phyloP scores from a whole-genome alignment of 2,888 invertebrate species.

The Drosophila neonasuta region DNA sequence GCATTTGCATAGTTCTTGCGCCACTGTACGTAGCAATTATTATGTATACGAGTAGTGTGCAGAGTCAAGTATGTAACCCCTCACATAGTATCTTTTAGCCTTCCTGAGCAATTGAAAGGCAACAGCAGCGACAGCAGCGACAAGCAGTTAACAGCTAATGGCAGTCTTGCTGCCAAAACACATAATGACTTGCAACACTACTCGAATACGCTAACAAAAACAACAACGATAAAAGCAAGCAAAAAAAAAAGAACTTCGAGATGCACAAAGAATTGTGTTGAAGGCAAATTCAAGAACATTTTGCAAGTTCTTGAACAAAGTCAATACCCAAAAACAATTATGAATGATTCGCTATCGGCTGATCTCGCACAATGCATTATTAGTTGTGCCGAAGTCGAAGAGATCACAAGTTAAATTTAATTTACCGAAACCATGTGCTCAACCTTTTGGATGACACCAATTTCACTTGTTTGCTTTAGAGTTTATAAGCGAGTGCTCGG shows the following conservation, averaged over 20 bases:
- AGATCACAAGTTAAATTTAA: neutral
- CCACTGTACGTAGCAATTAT: conserved; percentile 35
- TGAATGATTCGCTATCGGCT: neutral
- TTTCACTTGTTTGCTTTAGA: conserved; percentile 14
- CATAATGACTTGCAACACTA: conserved; percentile 50
- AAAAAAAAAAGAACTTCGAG: conserved; percentile 12
- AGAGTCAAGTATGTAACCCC: conserved; percentile 45
- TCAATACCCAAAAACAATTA: conserved; percentile 56
- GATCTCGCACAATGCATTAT: conserved; percentile 17
- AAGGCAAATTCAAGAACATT: conserved; percentile 58
- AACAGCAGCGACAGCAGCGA: conserved; percentile 3
- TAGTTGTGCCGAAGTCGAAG: conserved; percentile 7
- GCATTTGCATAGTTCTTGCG: neutral
- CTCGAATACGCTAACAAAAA: neutral
- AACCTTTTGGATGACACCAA: conserved; percentile 25
- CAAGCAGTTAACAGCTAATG: conserved; percentile 43
- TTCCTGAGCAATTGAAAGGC: conserved; percentile 44
- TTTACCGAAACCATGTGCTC: conserved; percentile 1
- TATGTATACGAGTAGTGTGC: conserved; percentile 6
- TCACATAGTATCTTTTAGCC: conserved; percentile 33
- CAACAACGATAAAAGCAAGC: too few species aligned
- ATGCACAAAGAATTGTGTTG: conserved; percentile 55
- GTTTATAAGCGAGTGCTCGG: neutral
- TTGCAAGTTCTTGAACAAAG: conserved; percentile 52
- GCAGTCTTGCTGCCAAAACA: conserved; percentile 44